These are phyloP conservation scores for Thomomys bottae DNA, from an alignment of 2,113 vertebrate genomes.

Conservation along the genomic window DNA sequence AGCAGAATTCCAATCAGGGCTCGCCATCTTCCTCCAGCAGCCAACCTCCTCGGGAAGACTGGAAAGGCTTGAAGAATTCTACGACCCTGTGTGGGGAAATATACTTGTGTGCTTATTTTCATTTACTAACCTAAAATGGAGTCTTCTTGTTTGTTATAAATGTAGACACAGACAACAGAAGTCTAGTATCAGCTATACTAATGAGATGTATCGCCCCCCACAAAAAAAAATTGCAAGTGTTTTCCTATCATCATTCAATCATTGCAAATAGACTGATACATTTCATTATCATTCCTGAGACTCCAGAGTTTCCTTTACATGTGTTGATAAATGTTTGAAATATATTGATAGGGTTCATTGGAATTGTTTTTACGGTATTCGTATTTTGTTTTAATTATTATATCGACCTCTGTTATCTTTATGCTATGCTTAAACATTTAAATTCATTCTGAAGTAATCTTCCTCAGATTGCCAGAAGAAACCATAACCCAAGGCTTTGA, in stretches of 20 bases:
- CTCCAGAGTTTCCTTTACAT: neutral
- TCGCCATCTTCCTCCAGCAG: neutral
- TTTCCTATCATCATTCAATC: neutral
- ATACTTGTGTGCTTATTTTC: neutral
- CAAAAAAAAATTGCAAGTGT: neutral
- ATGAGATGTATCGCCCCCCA: neutral
- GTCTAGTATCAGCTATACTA: neutral
- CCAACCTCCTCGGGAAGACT: neutral
- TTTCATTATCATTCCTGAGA: neutral
- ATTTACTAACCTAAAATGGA: neutral
- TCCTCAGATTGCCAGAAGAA: neutral
- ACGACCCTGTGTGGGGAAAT: neutral
- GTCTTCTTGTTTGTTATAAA: slow-evolving; percentile 18
- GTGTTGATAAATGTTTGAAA: neutral
- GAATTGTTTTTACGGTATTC: neutral
- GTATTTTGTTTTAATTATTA: slow-evolving; percentile 15
- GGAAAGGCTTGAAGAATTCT: neutral
- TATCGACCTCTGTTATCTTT: neutral
- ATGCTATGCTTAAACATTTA: neutral
- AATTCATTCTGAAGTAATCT: neutral
- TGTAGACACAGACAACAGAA: neutral
- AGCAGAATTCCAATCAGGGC: neutral
- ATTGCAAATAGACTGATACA: neutral
- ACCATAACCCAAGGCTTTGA: neutral
- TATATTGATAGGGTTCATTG: neutral